Base-by-base conservation (phyloP, 1,140 invertebrate species). In the Aphaenogaster rudis region DNA sequence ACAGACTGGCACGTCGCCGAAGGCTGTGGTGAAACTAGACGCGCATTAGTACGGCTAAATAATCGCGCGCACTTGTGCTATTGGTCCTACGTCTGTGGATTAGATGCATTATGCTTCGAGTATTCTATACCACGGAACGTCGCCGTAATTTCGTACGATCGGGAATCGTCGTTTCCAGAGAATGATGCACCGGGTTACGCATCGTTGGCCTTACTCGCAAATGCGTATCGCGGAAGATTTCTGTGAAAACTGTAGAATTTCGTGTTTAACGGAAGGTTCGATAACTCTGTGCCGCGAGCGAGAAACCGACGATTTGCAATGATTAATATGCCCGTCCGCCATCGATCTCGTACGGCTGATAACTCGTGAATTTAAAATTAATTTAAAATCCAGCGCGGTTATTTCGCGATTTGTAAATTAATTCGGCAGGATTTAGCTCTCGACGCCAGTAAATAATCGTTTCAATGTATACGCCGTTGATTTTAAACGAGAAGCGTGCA, bases 1-100 rank as follows among this genome's bases (percentile, higher is more conserved):
- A 36, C 59, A 87, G 59, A 36, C 72, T 64, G 88, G 64, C 89
- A 90, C 89, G 89, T 90, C 88, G 89, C 57, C 50, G 80, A 50
- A 76, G 69, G 69, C 80, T 82, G 80, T 11, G 80, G 80, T 74
- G 63, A 50, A 84, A 84, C 69, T 84, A 84, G 80, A 76, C 42
- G 69, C 54, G 69, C 80, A 84, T 84, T 84, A 84, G 69, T 39
- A 61, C 69, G 33, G 80, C 69, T 61, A 76, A 61, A 84, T 84
- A 84, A 84, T 84, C 28, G 33, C 42, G 54, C 39, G 42, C 17
- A 74, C 69, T 84, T 76, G 80, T 28, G 54, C 69, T 74, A 59
- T 84, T 61, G 28, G 67, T 1, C n/a, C 69, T 59, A 50, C 42
- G 39, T 61, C 54, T 84, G 39, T 76, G 69, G 67, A 84, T 84